phyloP scores from a whole-genome alignment of 2,113 vertebrate species.

The Scomber japonicus region DNA sequence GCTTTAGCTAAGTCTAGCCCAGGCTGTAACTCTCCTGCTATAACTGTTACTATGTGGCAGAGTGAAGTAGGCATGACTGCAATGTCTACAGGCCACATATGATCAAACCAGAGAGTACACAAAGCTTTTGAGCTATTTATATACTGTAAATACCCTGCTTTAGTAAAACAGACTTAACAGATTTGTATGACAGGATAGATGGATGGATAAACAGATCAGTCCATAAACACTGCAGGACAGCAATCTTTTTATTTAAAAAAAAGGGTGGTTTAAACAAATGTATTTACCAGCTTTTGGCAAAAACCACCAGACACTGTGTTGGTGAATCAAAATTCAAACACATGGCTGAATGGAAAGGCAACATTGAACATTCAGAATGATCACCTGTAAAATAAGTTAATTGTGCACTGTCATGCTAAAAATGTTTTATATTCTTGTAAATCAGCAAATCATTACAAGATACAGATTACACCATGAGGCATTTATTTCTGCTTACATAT shows the following conservation, averaged over 20 bases:
- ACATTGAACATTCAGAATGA: conserved; percentile 10
- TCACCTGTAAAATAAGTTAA: neutral
- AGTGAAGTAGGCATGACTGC: too few species aligned
- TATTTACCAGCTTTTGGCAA: conserved; percentile 9
- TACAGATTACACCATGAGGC: neutral
- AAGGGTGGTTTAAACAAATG: conserved; percentile 15
- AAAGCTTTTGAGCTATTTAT: too few species aligned
- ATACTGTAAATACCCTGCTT: too few species aligned
- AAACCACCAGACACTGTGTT: neutral
- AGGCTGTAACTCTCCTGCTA: too few species aligned
- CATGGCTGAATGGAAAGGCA: conserved; percentile 13
- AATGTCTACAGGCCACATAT: too few species aligned
- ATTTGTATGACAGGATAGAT: too few species aligned
- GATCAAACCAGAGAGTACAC: too few species aligned
- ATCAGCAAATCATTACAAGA: neutral
- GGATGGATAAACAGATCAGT: too few species aligned
- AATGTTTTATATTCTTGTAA: neutral
- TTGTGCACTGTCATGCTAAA: conserved; percentile 1
- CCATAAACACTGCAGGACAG: neutral
- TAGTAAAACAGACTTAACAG: too few species aligned
- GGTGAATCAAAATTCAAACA: conserved; percentile 6
- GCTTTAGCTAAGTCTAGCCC: too few species aligned
- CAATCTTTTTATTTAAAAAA: conserved; percentile 53
- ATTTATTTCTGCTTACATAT: neutral
- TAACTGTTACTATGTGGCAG: too few species aligned